Evolutionary conservation across 2,797 vertebrate species (phyloP).

Genomic region (Syngnathus acus): DNA sequence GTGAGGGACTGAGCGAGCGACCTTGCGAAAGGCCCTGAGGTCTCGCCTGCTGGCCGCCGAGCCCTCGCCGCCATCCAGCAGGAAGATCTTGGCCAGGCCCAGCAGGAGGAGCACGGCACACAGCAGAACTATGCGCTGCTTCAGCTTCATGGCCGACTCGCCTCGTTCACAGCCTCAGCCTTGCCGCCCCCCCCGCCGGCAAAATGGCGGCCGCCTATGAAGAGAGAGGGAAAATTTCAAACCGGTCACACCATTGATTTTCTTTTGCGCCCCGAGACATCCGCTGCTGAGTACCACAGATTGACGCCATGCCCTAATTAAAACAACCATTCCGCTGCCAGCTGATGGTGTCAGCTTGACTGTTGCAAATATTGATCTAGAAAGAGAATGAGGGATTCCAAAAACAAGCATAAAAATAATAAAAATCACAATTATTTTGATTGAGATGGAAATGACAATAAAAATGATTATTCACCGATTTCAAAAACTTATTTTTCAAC

Average conservation of each 20-base stretch:
- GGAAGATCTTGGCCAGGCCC: conserved; percentile 95
- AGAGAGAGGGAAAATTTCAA: background rate
- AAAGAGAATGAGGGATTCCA: background rate
- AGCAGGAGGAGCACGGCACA: conserved; percentile 92
- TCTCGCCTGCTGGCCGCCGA: conserved; percentile 88
- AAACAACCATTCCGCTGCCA: background rate
- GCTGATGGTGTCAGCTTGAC: background rate
- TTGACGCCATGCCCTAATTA: background rate
- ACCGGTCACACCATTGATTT: background rate
- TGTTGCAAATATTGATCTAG: background rate
- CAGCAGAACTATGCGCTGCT: conserved; percentile 92
- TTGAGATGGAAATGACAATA: no score
- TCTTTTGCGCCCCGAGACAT: conserved; percentile 1
- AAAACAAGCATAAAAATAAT: background rate
- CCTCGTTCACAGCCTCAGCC: conserved; percentile 46
- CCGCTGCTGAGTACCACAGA: background rate
- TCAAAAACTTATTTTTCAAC: no score
- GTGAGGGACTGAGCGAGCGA: conserved; percentile 6
- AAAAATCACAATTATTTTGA: no score
- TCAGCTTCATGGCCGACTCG: conserved; percentile 85
- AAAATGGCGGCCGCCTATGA: conserved; percentile 1
- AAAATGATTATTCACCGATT: no score
- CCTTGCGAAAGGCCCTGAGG: conserved; percentile 85
- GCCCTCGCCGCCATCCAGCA: conserved; percentile 91
- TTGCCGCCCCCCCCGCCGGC: conserved; percentile 25